Base-by-base conservation (phyloP, 2,888 invertebrate species). In the Theodoxus fluviatilis region DNA sequence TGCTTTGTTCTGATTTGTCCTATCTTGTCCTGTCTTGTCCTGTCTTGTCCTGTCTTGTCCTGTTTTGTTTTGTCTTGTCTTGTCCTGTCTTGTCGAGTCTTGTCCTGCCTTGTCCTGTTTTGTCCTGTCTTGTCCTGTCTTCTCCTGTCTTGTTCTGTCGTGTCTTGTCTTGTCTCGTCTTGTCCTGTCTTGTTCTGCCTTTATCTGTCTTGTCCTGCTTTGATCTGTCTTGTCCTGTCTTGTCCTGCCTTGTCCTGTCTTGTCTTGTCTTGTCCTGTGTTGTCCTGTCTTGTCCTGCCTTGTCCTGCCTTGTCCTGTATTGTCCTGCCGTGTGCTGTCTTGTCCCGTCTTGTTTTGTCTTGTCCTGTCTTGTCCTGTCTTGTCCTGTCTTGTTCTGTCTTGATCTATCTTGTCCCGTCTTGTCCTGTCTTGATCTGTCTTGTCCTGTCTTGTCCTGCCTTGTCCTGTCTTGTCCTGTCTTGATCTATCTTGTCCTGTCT, bases 81-180 rank as follows among this genome's bases (percentile, higher is more conserved):
- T 28, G 18, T 4, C 28, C 33, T 31, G 18, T 59, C 25, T 59
- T 33, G 25, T 33, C 31, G 18, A 28, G 28, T 59, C 59, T 28
- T 33, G 18, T 28, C 28, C 18, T 31, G 18, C 28, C 33, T 31
- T 28, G 25, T 28, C 28, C 33, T 31, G 18, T 18, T 28, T 31
- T 18, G 18, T 28, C 31, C 59, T 59, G 28, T 28, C 37, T 61
- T n/a, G 31, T 37, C 37, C 35, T 61, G 22, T 7, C 37, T 37
- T 33, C 7, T 33, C 33, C 37, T 61, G 6, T 61, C 61, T 61
- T 37, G 31, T 33, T 61, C 61, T 61, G 6, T 61, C 61, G 31
- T 37, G 38, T 25, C 22, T 43, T 64, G 9, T 35, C 40, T 64
- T 43, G 38, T 31, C 43, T 31, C 43, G 25, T 64, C 40, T 22